Evolutionary conservation across 1,140 invertebrate genomes (phyloP), one percentile per base, ranked within the genome.

Genomic region (Papilio machaon): DNA sequence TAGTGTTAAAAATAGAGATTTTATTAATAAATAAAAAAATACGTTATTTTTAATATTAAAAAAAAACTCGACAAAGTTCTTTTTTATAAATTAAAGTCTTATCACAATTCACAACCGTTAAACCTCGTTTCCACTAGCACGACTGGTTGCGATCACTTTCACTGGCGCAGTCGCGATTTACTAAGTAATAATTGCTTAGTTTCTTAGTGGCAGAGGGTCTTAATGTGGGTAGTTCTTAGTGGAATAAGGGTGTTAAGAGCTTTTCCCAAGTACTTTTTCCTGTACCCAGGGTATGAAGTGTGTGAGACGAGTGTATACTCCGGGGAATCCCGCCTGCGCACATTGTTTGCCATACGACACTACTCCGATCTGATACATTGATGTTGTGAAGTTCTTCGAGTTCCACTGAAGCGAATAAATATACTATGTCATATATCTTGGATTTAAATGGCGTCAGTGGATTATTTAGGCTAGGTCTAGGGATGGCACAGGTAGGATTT

Each of bases 281-380:
- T 95, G 81, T 75, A 97, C 96, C 95, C 97, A 97, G 79, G 96
- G 96, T 6, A 97, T 82, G 86, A 96, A 97, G 49, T 95, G 84
- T 0, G 96, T 95, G 15, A 98, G 96, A 77, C 96, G 94, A 0
- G 97, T 96, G 91, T 98, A 98, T 2, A 98, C 97, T 0, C 97
- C 97, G 0, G 98, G 97, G 88, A 95, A 97, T 9, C 96, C 96
- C 0, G 96, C 94, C 86, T 96, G 96, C 0, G 97, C 97, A 85
- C 97, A 98, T 80, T 95, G 94, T 85, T 95, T 96, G 0, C 97
- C 97, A 87, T 96, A 97, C 0, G 97, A 97, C 0, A 98, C 97
- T 1, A 98, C 95, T 1, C 97, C 97, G 79, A 97, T 96, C 82
- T 94, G 94, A 85, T 93, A 94, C 88, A 92, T 91, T 80, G 87